phyloP scores from a whole-genome alignment of 1,140 invertebrate genomes.

The Protaetia brevitarsis region DNA sequence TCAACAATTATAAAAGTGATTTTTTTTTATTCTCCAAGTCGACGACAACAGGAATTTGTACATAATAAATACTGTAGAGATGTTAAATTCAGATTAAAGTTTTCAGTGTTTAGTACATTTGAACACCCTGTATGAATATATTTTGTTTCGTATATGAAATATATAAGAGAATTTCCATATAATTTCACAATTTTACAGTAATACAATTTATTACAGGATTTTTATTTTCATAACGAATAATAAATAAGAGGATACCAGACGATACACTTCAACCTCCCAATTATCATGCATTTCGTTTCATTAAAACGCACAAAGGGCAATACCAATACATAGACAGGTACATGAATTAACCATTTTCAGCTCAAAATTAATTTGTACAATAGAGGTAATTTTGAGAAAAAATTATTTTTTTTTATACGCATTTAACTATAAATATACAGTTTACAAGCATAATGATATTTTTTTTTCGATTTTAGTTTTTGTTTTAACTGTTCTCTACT shows the following conservation, averaged over 20 bases:
- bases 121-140: slow-evolving; percentile 13
- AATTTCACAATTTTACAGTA: neutral
- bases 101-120: neutral
- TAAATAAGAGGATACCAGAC: neutral
- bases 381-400: slow-evolving; percentile 7
- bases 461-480: neutral
- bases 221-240: neutral
- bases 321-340: slow-evolving; percentile 20
- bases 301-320: neutral
- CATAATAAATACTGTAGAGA: neutral
- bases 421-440: slow-evolving; percentile 8
- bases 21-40: no score
- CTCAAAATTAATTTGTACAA: slow-evolving; percentile 17
- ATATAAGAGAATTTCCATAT: slow-evolving; percentile 4
- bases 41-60: neutral
- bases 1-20: neutral
- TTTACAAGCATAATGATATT: slow-evolving; percentile 12
- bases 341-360: slow-evolving; percentile 17
- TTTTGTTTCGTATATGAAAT: slow-evolving; percentile 14
- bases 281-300: neutral
- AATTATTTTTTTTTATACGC: neutral
- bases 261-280: neutral
- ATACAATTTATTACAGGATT: slow-evolving; percentile 2
- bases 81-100: no score
- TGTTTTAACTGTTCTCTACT: neutral